These are phyloP conservation scores for Pedicia rivosa DNA, from an alignment of 2,888 invertebrate species.

Conservation along the genomic window DNA sequence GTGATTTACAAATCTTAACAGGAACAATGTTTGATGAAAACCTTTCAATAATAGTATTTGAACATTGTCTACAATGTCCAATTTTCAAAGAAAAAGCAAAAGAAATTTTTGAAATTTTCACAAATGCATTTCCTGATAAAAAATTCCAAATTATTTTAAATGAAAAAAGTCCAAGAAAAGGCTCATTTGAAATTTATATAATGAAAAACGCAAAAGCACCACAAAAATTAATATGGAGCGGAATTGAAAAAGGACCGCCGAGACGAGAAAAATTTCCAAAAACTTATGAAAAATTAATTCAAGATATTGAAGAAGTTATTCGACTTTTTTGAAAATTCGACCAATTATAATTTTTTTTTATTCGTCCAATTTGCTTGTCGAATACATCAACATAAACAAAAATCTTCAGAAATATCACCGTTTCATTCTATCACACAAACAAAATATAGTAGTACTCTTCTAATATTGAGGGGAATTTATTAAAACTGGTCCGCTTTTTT, in stretches of 20 bases:
- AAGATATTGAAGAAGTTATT: too few species aligned
- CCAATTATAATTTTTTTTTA: too few species aligned
- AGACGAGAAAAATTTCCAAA: slow-evolving; percentile 25
- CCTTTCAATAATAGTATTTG: slow-evolving; percentile 12
- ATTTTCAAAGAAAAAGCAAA: slow-evolving; percentile 23
- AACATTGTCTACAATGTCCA: slow-evolving; percentile 24
- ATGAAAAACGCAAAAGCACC: slow-evolving; percentile 22
- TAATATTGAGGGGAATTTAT: too few species aligned
- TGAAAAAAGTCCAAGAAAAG: slow-evolving; percentile 17
- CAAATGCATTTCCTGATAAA: slow-evolving; percentile 19
- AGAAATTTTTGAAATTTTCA: slow-evolving; percentile 13
- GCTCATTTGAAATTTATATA: slow-evolving; percentile 19
- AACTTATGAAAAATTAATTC: too few species aligned
- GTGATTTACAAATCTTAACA: too few species aligned
- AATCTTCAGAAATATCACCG: too few species aligned
- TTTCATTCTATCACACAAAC: too few species aligned
- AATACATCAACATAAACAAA: too few species aligned
- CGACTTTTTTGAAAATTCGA: too few species aligned
- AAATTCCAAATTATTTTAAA: slow-evolving; percentile 21
- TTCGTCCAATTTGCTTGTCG: too few species aligned
- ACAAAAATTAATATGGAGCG: slow-evolving; percentile 20
- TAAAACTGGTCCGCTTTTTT: too few species aligned
- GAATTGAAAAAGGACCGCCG: slow-evolving; percentile 23
- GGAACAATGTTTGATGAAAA: neutral
- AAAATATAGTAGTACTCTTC: too few species aligned